Percentiles rank a stretch among this genome's conserved stretches.
phyloP scores from a whole-genome alignment of 2,113 vertebrate species.

The Isichthys henryi region DNA sequence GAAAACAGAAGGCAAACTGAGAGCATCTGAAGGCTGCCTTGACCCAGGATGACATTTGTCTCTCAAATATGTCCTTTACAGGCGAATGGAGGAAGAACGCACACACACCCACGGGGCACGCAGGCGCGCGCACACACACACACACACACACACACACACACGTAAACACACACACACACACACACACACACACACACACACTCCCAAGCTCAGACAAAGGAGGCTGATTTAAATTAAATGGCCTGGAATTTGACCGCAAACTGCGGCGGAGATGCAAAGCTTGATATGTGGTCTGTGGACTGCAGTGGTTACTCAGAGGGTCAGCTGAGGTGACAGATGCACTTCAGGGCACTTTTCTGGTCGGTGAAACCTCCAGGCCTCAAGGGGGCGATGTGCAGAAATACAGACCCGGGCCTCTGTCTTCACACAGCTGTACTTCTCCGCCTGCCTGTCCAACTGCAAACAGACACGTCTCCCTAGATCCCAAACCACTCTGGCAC shows the following conservation, averaged over 20 bases:
- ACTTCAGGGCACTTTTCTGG: constrained; percentile 18
- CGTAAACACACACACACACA: not conserved
- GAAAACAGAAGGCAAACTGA: constrained; percentile 14
- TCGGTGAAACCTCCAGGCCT: not conserved
- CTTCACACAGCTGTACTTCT: not conserved
- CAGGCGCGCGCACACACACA: not conserved
- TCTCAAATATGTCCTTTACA: not conserved
- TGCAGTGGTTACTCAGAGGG: constrained; percentile 26
- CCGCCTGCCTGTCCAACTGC: not conserved
- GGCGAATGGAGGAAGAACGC: not conserved
- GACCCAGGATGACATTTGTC: constrained; percentile 10
- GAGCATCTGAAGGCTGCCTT: not conserved
- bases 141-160: not conserved
- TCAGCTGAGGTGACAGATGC: constrained; percentile 49
- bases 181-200: not conserved
- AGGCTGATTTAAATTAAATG: constrained; percentile 14
- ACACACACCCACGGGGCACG: not conserved
- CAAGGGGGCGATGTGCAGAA: constrained; percentile 4
- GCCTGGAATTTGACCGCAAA: constrained; percentile 10
- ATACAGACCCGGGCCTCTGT: constrained; percentile 33
- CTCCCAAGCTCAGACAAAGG: not conserved
- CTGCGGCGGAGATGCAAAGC: not conserved
- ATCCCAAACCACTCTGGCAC: constrained; percentile 84
- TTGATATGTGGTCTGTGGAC: constrained; percentile 1
- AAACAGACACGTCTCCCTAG: constrained; percentile 50